These are phyloP conservation scores for Oreochromis niloticus DNA, from an alignment of 2,113 vertebrate genomes.

Conservation along the genomic window DNA sequence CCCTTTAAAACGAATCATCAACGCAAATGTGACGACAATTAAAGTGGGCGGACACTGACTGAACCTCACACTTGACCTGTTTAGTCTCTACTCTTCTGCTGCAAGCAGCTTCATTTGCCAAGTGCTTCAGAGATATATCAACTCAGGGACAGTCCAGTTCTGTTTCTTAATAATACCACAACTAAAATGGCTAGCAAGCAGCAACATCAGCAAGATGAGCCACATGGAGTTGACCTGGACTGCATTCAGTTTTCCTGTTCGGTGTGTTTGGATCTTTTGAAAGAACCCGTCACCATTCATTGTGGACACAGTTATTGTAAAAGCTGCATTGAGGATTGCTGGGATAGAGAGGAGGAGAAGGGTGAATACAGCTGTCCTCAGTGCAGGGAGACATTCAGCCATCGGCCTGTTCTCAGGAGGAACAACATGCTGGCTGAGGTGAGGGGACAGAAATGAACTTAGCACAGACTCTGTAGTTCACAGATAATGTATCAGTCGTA, in stretches of 20 bases:
- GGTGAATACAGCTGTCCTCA: background rate
- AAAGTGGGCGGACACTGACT: background rate
- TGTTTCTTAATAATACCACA: background rate
- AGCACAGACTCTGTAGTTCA: background rate
- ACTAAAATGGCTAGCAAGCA: background rate
- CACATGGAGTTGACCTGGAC: background rate
- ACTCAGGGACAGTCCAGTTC: background rate
- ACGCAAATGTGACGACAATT: fast-evolving
- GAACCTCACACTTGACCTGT: background rate
- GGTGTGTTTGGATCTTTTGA: background rate
- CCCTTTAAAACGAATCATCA: background rate
- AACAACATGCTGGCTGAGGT: background rate
- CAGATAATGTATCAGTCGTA: fast-evolving
- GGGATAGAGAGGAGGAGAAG: background rate
- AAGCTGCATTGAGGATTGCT: background rate
- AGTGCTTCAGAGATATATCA: background rate
- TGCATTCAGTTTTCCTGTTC: background rate
- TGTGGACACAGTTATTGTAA: constrained; percentile 5
- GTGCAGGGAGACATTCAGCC: background rate
- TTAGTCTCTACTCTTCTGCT: background rate
- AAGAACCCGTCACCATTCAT: background rate
- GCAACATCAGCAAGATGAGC: background rate
- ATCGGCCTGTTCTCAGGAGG: background rate
- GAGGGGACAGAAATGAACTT: background rate
- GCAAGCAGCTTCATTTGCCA: background rate